Evolutionary conservation across 2,888 invertebrate genomes (phyloP).

Genomic region (Eupithecia centaureata): DNA sequence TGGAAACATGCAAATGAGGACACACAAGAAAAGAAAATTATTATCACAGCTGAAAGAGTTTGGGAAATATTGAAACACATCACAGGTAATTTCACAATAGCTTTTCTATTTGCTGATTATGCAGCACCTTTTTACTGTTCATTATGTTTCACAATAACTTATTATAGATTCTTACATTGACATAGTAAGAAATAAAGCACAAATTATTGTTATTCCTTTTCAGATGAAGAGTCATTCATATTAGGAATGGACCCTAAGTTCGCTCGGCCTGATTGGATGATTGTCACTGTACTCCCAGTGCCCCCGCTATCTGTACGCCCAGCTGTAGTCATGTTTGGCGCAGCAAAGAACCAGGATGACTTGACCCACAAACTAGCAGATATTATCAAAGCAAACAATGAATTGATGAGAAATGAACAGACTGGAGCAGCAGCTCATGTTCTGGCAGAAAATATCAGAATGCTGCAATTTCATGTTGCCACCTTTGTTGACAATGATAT

Average conservation of each 20-base stretch:
- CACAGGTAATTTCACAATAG: constrained; percentile 73
- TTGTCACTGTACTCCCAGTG: constrained; percentile 98
- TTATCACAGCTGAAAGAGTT: constrained; percentile 96
- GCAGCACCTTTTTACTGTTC: background rate
- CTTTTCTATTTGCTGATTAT: background rate
- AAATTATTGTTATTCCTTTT: constrained; percentile 37
- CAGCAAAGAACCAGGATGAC: constrained; percentile 99
- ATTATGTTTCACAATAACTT: background rate
- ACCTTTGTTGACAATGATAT: constrained; percentile 99
- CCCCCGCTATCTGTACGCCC: constrained; percentile 98
- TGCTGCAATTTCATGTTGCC: constrained; percentile 99
- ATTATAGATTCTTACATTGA: background rate
- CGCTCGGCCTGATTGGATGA: constrained; percentile 99
- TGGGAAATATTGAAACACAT: constrained; percentile 98
- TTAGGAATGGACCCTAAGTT: constrained; percentile 98
- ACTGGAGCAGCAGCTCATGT: constrained; percentile 99
- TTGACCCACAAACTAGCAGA: constrained; percentile 99
- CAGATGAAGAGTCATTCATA: constrained; percentile 97
- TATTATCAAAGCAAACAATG: constrained; percentile 99
- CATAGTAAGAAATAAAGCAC: background rate
- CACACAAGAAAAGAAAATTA: constrained; percentile 97
- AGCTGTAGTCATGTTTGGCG: constrained; percentile 99
- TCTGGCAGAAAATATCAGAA: constrained; percentile 97
- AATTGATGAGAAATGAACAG: constrained; percentile 96
- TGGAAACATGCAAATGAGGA: constrained; percentile 99